Evolutionary conservation across 2,113 vertebrate species (phyloP).

Genomic region (Apteryx mantelli): DNA sequence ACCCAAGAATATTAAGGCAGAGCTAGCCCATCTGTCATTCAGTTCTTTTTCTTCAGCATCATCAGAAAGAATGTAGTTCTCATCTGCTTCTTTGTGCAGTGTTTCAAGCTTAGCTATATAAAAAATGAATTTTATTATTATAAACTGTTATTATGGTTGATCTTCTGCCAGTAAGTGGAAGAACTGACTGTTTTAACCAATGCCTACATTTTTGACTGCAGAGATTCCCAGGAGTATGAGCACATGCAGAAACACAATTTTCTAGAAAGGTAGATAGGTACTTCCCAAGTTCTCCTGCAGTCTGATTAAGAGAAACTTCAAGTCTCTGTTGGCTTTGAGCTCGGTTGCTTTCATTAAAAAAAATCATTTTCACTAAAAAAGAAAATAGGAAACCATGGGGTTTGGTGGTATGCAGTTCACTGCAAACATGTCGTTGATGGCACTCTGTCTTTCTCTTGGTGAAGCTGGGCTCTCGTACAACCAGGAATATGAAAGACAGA

Average conservation of each 20-base stretch:
- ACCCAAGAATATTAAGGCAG: background rate
- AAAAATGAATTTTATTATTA: background rate
- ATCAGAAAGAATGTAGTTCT: background rate
- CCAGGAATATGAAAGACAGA: background rate
- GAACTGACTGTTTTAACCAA: background rate
- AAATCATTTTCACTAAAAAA: background rate
- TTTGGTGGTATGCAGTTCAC: background rate
- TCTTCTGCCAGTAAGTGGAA: background rate
- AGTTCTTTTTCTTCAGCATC: background rate
- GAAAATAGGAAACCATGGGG: background rate
- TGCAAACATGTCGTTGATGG: background rate
- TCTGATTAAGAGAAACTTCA: background rate
- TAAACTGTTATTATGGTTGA: background rate
- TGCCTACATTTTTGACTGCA: background rate
- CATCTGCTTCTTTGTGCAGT: background rate
- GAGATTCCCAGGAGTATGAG: background rate
- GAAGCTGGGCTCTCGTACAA: background rate
- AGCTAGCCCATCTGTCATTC: background rate
- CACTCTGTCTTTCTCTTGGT: background rate
- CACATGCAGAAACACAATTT: background rate
- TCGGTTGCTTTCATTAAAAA: background rate
- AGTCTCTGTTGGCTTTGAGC: background rate
- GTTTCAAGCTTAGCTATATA: background rate
- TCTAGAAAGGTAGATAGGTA: background rate
- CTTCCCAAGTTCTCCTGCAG: background rate